Evolutionary conservation across 1,140 invertebrate species (phyloP).

Genomic region (Lepidotrigona ventralis): DNA sequence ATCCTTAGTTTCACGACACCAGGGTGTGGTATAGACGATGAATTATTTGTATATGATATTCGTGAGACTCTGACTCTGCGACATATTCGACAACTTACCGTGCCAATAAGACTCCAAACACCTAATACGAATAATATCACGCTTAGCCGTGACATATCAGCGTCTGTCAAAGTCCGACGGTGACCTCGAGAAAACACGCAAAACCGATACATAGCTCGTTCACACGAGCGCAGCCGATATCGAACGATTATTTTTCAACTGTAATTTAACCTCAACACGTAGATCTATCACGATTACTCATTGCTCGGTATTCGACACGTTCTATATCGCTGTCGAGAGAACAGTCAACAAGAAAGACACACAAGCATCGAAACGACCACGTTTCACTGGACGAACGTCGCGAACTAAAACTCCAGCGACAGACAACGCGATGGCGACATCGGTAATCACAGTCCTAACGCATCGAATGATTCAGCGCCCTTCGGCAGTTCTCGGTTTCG

Average conservation of each 20-base stretch:
- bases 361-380: not conserved
- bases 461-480: constrained; percentile 20
- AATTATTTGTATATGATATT: not conserved
- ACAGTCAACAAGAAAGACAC: not conserved
- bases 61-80: not conserved
- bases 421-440: constrained; percentile 1
- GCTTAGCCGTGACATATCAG: constrained; percentile 34
- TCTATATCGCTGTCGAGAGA: not conserved
- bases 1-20: not conserved
- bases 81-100: constrained; percentile 43
- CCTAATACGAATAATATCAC: constrained; percentile 48
- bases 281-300: not conserved
- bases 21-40: constrained; percentile 16
- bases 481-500: constrained; percentile 23
- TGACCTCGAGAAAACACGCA: constrained; percentile 33
- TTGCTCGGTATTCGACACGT: not conserved
- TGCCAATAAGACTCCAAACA: constrained; percentile 9
- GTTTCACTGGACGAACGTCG: not conserved
- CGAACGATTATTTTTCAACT: not conserved
- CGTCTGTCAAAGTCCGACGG: constrained; percentile 47
- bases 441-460: constrained; percentile 8
- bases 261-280: not conserved
- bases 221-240: not conserved
- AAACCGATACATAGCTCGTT: constrained; percentile 29
- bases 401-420: not conserved